Evolutionary conservation across 2,797 vertebrate species (phyloP), one percentile per base, ranked within the genome.

Genomic region (Antrozous pallidus): DNA sequence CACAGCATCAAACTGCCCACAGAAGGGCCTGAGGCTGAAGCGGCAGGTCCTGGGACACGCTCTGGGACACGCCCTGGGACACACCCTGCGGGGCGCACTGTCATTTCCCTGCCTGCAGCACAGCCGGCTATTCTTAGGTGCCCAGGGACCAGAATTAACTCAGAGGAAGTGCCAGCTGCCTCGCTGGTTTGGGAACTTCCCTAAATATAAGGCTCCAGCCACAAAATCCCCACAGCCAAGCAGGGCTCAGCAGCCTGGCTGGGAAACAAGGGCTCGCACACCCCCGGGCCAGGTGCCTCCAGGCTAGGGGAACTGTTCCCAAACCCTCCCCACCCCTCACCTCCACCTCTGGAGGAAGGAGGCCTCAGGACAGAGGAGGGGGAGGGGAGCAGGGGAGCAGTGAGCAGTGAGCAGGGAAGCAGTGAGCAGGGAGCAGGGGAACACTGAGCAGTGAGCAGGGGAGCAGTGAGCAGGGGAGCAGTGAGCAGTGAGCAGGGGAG

Each of bases 41-140:
- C 38, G 0, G 31, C 1, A 5, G n/a, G 2, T 36, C 81, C 58
- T 7, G 3, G 18, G 10, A 24, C 54, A 56, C 54, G 22, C 54
- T 26, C 56, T 11, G 56, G 56, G 54, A 26, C 8, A 56, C 24
- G 1, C 38, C 12, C 38, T 3, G 69, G 16, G 86, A 40, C 26
- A 8, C 73, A 47, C 84, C 92, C 81, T 74, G 74, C 38, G n/a
- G 18, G 24, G 22, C 65, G 5, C 69, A 10, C 65, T 40, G 81
- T 38, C 73, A 58, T 67, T 79, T 63, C 65, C 88, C 61, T 5
- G 56, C 87, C 2, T 0, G 45, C 28, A 16, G 75, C 80, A 36
- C 12, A 3, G 54, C n/a, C 0, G 6, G 22, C 90, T 97, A 96
- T 97, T 96, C 95, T 97, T 89, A 93, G 96, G 96, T 0, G 5